Evolutionary conservation across 2,888 invertebrate species (phyloP), one percentile per base, ranked within the genome.

Genomic region (Neria commutata): DNA sequence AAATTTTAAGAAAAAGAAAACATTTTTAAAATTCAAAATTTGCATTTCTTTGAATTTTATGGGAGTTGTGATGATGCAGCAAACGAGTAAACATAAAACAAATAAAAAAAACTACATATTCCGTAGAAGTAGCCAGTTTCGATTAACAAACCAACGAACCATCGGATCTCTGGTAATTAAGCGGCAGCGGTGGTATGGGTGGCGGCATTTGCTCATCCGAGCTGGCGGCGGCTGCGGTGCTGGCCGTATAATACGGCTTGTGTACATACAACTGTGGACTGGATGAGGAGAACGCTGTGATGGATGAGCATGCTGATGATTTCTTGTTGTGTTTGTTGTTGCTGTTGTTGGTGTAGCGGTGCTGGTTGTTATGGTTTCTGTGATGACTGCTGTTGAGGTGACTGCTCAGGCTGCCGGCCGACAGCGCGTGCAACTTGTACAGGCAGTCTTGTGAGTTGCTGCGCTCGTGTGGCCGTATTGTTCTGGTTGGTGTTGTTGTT

Each of bases 171-270:
- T 82, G 82, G 75, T 88, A 88, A 78, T 88, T 85, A 60, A 84
- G 74, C 57, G 89, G 89, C 67, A 87, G 83, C 55, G 89, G 88
- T 63, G 89, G 89, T 65, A 88, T 84, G 60, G 88, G 88, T 57
- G 87, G 87, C 50, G 89, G 90, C 78, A 87, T 86, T 83, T 79
- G 85, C 81, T 84, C 87, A 53, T 79, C 79, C n/a, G n/a, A n/a
- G n/a, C n/a, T n/a, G 63, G 64, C 60, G 61, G 74, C 69, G 61
- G 74, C 69, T 53, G 64, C 71, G 58, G 65, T 62, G 63, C 70
- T 58, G 60, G 69, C 66, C 61, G 68, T 60, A 56, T 68, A 62
- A 40, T 67, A 67, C 62, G 75, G 68, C 67, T 73, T 76, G 58
- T 75, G 71, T 62, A 74, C 74, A 68, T 76, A 77, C 65, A 81